These are phyloP conservation scores for Troglohyphantes excavatus DNA, from an alignment of 2,888 invertebrate species.

Conservation along the genomic window DNA sequence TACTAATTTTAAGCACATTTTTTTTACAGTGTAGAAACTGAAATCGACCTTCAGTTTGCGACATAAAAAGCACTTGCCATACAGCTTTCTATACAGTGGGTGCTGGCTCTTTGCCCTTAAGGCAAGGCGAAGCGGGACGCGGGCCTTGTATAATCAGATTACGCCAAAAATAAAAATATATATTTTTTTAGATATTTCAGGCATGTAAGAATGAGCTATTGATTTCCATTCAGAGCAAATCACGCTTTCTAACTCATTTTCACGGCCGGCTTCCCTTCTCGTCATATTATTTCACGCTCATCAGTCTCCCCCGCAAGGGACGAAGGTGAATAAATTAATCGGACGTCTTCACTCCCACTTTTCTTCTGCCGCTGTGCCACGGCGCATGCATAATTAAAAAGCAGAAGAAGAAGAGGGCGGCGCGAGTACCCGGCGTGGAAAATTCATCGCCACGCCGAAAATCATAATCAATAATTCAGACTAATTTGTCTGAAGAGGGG, in stretches of 20 bases:
- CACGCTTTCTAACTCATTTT: background rate
- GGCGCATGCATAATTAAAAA: constrained; percentile 50
- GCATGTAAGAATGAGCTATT: background rate
- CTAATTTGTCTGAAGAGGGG: constrained; percentile 17
- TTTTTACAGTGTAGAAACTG: too few species aligned
- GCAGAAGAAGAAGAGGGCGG: background rate
- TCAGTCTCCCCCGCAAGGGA: background rate
- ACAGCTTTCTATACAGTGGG: too few species aligned
- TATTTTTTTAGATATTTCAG: background rate
- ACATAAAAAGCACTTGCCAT: too few species aligned
- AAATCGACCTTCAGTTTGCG: too few species aligned
- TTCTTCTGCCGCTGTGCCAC: constrained; percentile 1
- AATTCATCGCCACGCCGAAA: constrained; percentile 19
- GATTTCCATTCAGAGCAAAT: background rate
- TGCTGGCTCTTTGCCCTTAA: too few species aligned
- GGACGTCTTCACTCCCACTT: background rate
- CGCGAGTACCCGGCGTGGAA: constrained; percentile 20
- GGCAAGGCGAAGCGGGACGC: too few species aligned
- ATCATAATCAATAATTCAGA: constrained; percentile 57
- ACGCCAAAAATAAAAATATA: too few species aligned
- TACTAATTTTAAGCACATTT: too few species aligned
- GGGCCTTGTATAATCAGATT: too few species aligned
- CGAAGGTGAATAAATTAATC: constrained; percentile 40
- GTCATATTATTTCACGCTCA: constrained; percentile 28
- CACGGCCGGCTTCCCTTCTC: background rate